Conservation (phyloP, 2,888 invertebrate genomes). For the Gnatocerus cornutus region DNA sequence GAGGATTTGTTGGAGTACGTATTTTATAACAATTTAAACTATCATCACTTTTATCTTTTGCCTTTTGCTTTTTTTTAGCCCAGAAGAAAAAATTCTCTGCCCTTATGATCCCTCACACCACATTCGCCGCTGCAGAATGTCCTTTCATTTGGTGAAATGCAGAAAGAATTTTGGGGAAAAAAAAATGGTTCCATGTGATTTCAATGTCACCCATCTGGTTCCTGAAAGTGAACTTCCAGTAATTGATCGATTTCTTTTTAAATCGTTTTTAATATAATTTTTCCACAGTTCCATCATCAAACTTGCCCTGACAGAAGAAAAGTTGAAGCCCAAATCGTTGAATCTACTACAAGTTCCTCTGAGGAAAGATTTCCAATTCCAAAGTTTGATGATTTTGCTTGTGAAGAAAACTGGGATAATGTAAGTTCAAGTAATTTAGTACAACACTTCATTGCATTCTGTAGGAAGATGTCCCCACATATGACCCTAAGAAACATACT, state of each 20-base stretch:
- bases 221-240: conserved; percentile 73
- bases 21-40: neutral
- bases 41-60: no score
- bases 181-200: conserved; percentile 72
- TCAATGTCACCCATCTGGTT: conserved; percentile 73
- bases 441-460: neutral
- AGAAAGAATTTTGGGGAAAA: conserved; percentile 70
- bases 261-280: neutral
- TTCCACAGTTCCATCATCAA: conserved; percentile 52
- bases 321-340: conserved; percentile 47
- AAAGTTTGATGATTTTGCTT: conserved; percentile 9
- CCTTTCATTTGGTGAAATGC: conserved; percentile 75
- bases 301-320: conserved; percentile 46
- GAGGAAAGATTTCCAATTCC: conserved; percentile 43
- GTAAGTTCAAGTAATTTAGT: conserved; percentile 38
- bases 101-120: conserved; percentile 74
- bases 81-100: conserved; percentile 70
- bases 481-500: conserved; percentile 13
- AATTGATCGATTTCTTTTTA: neutral
- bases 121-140: conserved; percentile 73
- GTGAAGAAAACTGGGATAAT: conserved; percentile 57
- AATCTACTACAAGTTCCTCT: conserved; percentile 13
- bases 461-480: conserved; percentile 5
- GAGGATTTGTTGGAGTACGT: conserved; percentile 20
- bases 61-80: conserved; percentile 18